Percentiles rank a stretch among this genome's conserved stretches.
Evolutionary conservation across 2,113 vertebrate species (phyloP).

Genomic region (Poeciliopsis turrubarensis): DNA sequence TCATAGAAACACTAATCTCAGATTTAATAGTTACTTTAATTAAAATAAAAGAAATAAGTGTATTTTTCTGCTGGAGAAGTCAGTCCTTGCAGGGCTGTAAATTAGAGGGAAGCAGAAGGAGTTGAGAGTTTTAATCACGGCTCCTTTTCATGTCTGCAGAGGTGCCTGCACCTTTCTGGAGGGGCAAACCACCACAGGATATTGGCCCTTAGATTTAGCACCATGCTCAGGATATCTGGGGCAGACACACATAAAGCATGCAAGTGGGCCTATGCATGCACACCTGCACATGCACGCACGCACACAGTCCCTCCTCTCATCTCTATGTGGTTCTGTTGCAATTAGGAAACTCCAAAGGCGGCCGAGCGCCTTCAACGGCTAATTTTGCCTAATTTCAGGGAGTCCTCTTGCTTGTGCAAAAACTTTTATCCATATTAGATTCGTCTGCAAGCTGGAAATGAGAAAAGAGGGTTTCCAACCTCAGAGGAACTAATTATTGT

Average conservation of each 20-base stretch:
- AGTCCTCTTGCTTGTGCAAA: slow-evolving; percentile 53
- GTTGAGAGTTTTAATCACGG: slow-evolving; percentile 64
- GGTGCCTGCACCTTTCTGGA: slow-evolving; percentile 52
- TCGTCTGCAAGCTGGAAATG: slow-evolving; percentile 57
- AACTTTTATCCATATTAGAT: slow-evolving; percentile 66
- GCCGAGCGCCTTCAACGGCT: slow-evolving; percentile 78
- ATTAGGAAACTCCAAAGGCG: slow-evolving; percentile 70
- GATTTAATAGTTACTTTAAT: slow-evolving; percentile 17
- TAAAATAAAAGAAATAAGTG: slow-evolving; percentile 4
- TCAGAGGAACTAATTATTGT: slow-evolving; percentile 82
- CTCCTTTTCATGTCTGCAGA: slow-evolving; percentile 65
- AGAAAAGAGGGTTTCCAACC: slow-evolving; percentile 69
- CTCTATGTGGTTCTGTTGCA: slow-evolving; percentile 46
- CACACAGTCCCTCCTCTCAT: slow-evolving; percentile 43
- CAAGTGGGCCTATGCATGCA: slow-evolving; percentile 59
- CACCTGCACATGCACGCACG: slow-evolving; percentile 48
- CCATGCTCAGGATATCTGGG: slow-evolving; percentile 67
- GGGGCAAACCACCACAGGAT: slow-evolving; percentile 53
- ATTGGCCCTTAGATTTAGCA: slow-evolving; percentile 59
- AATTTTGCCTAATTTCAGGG: slow-evolving; percentile 74
- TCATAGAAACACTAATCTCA: neutral
- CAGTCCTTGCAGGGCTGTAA: slow-evolving; percentile 34
- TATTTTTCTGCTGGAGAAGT: slow-evolving; percentile 19
- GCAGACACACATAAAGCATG: slow-evolving; percentile 61
- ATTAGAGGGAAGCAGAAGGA: slow-evolving; percentile 36